Conservation (phyloP, 2,113 vertebrate genomes). For the Scomber scombrus region DNA sequence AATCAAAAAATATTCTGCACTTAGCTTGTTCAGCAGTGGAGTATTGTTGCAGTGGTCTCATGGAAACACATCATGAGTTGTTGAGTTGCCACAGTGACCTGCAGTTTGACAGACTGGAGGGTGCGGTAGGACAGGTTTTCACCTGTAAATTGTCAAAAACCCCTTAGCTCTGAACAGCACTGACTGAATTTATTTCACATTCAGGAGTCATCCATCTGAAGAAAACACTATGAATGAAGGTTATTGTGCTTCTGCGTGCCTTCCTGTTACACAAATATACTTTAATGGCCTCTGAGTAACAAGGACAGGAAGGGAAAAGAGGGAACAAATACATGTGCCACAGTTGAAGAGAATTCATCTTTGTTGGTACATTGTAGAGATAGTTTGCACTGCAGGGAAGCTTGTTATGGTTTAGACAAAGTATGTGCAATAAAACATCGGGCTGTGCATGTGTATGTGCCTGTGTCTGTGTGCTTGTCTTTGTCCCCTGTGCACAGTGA, state of each 20-base stretch:
- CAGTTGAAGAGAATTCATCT: constrained; percentile 19
- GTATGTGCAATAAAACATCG: constrained; percentile 53
- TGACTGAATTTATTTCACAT: constrained; percentile 33
- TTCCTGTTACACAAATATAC: constrained; percentile 11
- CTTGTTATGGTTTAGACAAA: constrained; percentile 48
- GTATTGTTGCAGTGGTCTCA: constrained; percentile 26
- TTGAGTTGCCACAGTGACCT: constrained; percentile 50
- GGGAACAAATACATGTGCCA: constrained; percentile 37
- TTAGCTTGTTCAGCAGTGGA: not conserved
- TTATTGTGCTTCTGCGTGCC: constrained; percentile 29
- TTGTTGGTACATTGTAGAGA: constrained; percentile 40
- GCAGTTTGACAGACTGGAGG: constrained; percentile 48
- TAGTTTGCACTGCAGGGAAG: constrained; percentile 35
- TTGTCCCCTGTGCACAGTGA: constrained; percentile 6
- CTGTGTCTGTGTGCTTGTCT: constrained; percentile 26
- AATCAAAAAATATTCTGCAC: not conserved
- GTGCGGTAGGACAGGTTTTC: constrained; percentile 73
- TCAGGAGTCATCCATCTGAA: constrained; percentile 22
- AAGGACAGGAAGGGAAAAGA: constrained; percentile 36
- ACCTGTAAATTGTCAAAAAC: constrained; percentile 69
- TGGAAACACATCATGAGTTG: constrained; percentile 36
- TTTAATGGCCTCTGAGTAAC: constrained; percentile 9
- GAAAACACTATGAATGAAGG: constrained; percentile 37
- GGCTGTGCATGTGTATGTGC: constrained; percentile 29
- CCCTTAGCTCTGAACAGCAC: constrained; percentile 16